Base-by-base conservation (phyloP, 2,888 invertebrate species). In the Oscheius sp. region DNA sequence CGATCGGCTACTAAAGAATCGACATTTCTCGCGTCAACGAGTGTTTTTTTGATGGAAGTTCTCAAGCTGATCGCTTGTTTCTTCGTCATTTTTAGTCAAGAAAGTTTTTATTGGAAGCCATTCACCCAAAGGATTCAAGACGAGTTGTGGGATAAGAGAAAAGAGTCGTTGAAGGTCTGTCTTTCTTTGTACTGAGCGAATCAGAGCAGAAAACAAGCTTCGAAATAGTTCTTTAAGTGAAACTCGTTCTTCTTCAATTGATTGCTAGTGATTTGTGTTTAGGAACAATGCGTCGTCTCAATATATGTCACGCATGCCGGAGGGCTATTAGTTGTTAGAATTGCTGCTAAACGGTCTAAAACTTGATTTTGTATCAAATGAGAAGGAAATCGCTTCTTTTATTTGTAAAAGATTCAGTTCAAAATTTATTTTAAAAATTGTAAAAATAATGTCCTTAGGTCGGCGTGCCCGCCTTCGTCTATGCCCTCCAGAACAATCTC, bases 401-500 rank as follows among this genome's bases (percentile, higher is more conserved):
- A n/a, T n/a, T n/a, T n/a, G n/a, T n/a, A n/a, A n/a, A n/a, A n/a
- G n/a, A n/a, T n/a, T n/a, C n/a, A n/a, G n/a, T n/a, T n/a, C n/a
- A n/a, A n/a, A n/a, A n/a, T n/a, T n/a, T n/a, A n/a, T n/a, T n/a
- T n/a, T n/a, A n/a, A n/a, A n/a, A n/a, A n/a, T n/a, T n/a, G n/a
- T n/a, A n/a, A n/a, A n/a, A n/a, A n/a, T n/a, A n/a, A n/a, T n/a
- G n/a, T n/a, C n/a, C 50, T 33, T 63, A 81, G 75, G 75, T 83
- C 0, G 73, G 78, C 17, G 70, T 83, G 8, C 83, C 83, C n/a
- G 83, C 83, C 8, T 71, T 83, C 2, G 77, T 83, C 26, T 83
- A 83, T 66, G 83, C 82, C 6, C 67, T 83, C 24, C 83, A 83
- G 57, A 83, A 83, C 57, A 83, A 83, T 66, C 56, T 83, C 14